Percentiles rank a stretch among this genome's conserved stretches.
Conservation (phyloP, 2,113 vertebrate genomes). For the Anhinga rufa region DNA sequence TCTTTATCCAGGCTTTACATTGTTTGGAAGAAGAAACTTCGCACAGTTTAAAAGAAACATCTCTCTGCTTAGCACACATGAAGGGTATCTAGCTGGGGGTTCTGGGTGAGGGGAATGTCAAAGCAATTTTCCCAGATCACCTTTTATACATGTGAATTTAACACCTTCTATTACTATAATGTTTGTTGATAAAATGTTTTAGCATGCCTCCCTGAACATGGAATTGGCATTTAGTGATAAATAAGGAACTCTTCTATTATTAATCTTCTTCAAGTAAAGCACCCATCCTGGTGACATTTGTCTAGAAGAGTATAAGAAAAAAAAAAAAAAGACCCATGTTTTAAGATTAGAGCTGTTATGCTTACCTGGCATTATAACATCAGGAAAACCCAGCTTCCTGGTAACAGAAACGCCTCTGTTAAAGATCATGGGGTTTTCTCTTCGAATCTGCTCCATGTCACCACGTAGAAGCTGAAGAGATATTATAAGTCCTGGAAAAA, state of each 20-base stretch:
- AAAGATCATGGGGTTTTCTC: conserved; percentile 91
- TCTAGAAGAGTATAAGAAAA: neutral
- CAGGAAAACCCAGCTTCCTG: conserved; percentile 92
- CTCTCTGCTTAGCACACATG: neutral
- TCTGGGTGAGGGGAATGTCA: neutral
- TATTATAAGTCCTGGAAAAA: conserved; percentile 87
- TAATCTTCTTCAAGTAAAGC: neutral
- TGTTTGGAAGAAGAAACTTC: neutral
- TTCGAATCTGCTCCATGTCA: conserved; percentile 93
- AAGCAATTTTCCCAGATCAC: neutral
- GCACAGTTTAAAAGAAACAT: neutral
- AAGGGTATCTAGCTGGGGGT: neutral
- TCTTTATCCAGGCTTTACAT: neutral
- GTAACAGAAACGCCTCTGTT: conserved; percentile 87
- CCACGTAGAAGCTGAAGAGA: conserved; percentile 93
- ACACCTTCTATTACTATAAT: neutral
- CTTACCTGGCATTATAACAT: conserved; percentile 96
- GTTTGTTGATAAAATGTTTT: neutral
- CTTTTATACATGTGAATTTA: neutral
- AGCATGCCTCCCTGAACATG: neutral
- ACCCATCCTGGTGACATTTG: neutral
- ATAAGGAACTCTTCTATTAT: neutral
- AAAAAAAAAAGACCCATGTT: neutral
- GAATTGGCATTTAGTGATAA: neutral
- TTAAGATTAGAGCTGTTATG: neutral